Base-by-base conservation (phyloP, 64 coral and sea anemone genomes). In the Pocillopora verrucosa region DNA sequence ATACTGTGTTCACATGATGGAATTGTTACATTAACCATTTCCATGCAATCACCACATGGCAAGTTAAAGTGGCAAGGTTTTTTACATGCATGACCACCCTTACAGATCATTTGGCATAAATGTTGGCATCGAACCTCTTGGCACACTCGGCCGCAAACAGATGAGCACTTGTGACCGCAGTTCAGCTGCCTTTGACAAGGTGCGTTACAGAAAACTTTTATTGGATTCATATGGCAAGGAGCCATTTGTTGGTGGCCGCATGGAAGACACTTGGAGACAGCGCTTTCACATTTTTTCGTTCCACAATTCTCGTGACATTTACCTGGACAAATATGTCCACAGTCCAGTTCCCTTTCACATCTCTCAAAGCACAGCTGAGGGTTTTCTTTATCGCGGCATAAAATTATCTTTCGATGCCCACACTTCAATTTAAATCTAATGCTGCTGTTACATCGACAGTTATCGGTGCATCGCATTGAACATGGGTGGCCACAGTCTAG, bases 401-500 rank as follows among this genome's bases (percentile, higher is more conserved):
- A 72, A 14, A 85, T 22, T 34, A 20, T 16, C 70, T 57, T 85
- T 38, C 10, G n/a, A 22, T 85, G 65, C 1, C 45, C 36, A 85
- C 82, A 73, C 10, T 11, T 12, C 11, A 85, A 41, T 1, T 65
- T 2, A 57, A 85, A 5, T 22, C 51, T 12, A 56, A 85, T 72
- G 56, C 25, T 22, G 0, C 20, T 72, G 11, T 58, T 24, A 24
- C 82, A 85, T 37, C 16, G 69, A 88, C 81, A 85, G 12, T 2
- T 14, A 13, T 72, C 35, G 7, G 9, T 25, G 62, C 82, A 85
- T 85, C 16, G 36, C 60, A 38, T 26, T 30, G 82, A 85, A 77
- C 94, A 96, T 11, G 41, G 80, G 59, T 96, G 94, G n/a, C 72
- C 82, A 80, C 94, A 96, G 0, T 90, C 26, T 30, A 96, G 75